A percentile compares a stretch with the other conserved stretches of the same genome.
These are phyloP conservation scores for Xiphydria camelus DNA, from an alignment of 2,888 invertebrate genomes.

Conservation along the genomic window DNA sequence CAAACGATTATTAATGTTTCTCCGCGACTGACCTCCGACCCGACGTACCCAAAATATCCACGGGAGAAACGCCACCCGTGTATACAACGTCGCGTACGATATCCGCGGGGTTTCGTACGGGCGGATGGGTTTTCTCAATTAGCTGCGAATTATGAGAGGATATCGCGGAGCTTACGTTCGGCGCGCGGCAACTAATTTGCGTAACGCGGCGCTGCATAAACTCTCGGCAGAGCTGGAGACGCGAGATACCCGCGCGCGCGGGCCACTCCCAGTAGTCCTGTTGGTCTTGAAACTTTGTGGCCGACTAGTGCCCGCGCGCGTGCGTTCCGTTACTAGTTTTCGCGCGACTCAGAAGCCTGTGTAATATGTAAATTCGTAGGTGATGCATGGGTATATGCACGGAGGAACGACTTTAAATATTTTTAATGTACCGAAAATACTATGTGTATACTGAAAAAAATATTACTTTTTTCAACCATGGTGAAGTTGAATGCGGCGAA, in stretches of 20 bases:
- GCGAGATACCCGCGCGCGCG: not conserved
- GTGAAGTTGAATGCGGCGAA: too few species aligned
- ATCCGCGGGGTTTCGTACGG: not conserved
- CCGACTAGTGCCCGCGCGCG: slow-evolving; percentile 31
- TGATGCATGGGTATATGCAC: too few species aligned
- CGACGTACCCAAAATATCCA: slow-evolving; percentile 28
- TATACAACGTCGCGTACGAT: too few species aligned
- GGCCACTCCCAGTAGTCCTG: not conserved
- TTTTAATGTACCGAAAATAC: too few species aligned
- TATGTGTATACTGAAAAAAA: too few species aligned
- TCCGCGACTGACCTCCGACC: slow-evolving; percentile 47
- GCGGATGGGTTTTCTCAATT: slow-evolving; percentile 14
- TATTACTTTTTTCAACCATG: too few species aligned
- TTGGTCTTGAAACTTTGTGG: slow-evolving; percentile 24
- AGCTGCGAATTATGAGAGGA: slow-evolving; percentile 4
- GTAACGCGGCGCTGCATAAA: slow-evolving; percentile 14
- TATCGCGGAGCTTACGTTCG: slow-evolving; percentile 6
- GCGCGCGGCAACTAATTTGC: slow-evolving; percentile 11
- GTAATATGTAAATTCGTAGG: too few species aligned
- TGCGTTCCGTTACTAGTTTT: slow-evolving; percentile 32
- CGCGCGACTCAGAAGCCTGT: too few species aligned
- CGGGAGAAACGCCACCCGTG: too few species aligned
- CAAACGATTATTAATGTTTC: slow-evolving; percentile 54
- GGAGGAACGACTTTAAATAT: too few species aligned
- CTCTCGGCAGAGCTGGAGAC: slow-evolving; percentile 4